A percentile compares a stretch with the other conserved stretches of the same genome.
These are phyloP conservation scores for Hoplodrina blanda DNA, from an alignment of 2,888 invertebrate species.

Conservation along the genomic window DNA sequence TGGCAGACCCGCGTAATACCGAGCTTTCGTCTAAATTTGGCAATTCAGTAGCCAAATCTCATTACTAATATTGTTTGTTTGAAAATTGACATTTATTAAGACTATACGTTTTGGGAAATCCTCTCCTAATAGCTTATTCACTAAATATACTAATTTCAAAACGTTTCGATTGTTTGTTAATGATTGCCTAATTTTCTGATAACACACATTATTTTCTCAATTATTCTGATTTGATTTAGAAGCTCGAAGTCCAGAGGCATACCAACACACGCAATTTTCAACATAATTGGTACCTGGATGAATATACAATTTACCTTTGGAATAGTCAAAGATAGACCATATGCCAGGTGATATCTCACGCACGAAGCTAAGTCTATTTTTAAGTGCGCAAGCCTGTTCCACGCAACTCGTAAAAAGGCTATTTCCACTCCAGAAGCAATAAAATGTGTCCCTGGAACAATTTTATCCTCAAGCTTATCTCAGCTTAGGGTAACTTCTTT, in stretches of 20 bases:
- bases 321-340: slow-evolving; percentile 23
- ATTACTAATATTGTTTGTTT: slow-evolving; percentile 22
- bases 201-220: not conserved
- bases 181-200: not conserved
- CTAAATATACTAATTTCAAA: not conserved
- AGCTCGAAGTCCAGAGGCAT: not conserved
- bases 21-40: slow-evolving; percentile 34
- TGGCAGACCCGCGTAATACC: slow-evolving; percentile 30
- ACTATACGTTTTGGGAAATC: not conserved
- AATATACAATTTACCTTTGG: slow-evolving; percentile 33
- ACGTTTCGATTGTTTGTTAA: not conserved
- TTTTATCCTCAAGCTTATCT: slow-evolving; percentile 72
- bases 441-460: slow-evolving; percentile 74
- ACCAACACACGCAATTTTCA: not conserved
- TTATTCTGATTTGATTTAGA: not conserved
- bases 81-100: slow-evolving; percentile 13
- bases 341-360: slow-evolving; percentile 36
- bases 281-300: slow-evolving; percentile 14
- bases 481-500: slow-evolving; percentile 69
- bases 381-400: slow-evolving; percentile 66
- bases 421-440: slow-evolving; percentile 75
- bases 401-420: slow-evolving; percentile 75
- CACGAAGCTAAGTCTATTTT: slow-evolving; percentile 65
- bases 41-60: slow-evolving; percentile 26
- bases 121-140: not conserved